These are phyloP conservation scores for Netelia inedita DNA, from an alignment of 2,888 invertebrate species.

Conservation along the genomic window DNA sequence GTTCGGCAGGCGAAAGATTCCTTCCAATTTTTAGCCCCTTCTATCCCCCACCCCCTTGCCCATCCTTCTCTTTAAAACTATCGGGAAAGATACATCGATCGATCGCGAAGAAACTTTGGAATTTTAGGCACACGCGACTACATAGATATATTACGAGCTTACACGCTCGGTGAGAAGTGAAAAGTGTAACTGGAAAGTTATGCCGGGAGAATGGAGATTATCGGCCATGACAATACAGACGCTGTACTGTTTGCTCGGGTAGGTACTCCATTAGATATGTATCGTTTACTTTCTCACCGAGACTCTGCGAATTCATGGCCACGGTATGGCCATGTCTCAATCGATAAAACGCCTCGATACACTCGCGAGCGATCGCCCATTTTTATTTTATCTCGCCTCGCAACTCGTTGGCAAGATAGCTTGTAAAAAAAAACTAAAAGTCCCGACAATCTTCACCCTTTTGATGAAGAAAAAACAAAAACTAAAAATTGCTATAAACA, in stretches of 20 bases:
- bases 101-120: slow-evolving; percentile 22
- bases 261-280: slow-evolving; percentile 70
- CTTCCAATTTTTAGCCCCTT: slow-evolving; percentile 67
- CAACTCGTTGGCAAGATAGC: no score
- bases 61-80: not conserved
- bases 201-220: slow-evolving; percentile 64
- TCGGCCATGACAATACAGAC: slow-evolving; percentile 68
- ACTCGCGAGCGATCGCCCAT: slow-evolving; percentile 36
- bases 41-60: not conserved
- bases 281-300: slow-evolving; percentile 59
- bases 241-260: not conserved
- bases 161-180: slow-evolving; percentile 13
- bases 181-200: slow-evolving; percentile 48
- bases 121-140: not conserved
- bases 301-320: slow-evolving; percentile 21
- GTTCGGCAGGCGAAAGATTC: slow-evolving; percentile 46
- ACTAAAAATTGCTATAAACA: not conserved
- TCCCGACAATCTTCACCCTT: slow-evolving; percentile 51
- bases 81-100: slow-evolving; percentile 22
- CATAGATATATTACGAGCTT: not conserved
- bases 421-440: no score
- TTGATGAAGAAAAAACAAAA: not conserved
- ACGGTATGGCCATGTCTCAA: slow-evolving; percentile 71
- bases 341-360: slow-evolving; percentile 66
- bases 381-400: slow-evolving; percentile 11